Evolutionary conservation across 2,797 vertebrate genomes (phyloP).

Genomic region (Myotis pilosus): DNA sequence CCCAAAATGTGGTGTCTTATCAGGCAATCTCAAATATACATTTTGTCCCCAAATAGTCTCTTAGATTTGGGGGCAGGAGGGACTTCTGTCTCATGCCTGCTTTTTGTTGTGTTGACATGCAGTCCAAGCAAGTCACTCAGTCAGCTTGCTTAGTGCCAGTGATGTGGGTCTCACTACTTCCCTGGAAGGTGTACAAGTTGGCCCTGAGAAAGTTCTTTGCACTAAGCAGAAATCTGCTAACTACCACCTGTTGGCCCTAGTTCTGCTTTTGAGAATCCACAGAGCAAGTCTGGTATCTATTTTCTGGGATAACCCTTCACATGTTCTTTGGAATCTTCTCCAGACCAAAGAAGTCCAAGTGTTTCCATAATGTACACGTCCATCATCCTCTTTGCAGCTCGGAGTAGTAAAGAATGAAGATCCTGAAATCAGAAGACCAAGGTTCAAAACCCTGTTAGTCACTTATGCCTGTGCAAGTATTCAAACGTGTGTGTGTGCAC

Average conservation of each 20-base stretch:
- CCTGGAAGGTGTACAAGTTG: not conserved
- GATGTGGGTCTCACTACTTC: not conserved
- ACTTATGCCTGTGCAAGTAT: not conserved
- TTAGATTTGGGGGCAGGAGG: not conserved
- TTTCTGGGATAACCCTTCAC: not conserved
- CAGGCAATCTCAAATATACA: not conserved
- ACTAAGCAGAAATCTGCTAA: not conserved
- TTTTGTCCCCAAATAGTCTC: not conserved
- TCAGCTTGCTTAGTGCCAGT: not conserved
- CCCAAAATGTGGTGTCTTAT: not conserved
- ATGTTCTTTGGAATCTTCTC: not conserved
- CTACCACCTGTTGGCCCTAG: not conserved
- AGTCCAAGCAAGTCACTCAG: not conserved
- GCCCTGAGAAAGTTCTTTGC: not conserved
- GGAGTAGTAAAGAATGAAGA: not conserved
- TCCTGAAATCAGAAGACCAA: not conserved
- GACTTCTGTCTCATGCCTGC: not conserved
- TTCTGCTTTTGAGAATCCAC: slow-evolving; percentile 1
- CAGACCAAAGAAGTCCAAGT: not conserved
- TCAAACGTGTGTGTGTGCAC: not conserved
- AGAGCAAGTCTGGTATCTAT: not conserved
- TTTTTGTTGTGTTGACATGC: not conserved
- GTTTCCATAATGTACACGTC: not conserved
- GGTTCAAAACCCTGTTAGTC: not conserved
- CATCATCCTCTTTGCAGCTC: not conserved